phyloP scores from a whole-genome alignment of 2,113 vertebrate genomes.

The Macrotis lagotis region DNA sequence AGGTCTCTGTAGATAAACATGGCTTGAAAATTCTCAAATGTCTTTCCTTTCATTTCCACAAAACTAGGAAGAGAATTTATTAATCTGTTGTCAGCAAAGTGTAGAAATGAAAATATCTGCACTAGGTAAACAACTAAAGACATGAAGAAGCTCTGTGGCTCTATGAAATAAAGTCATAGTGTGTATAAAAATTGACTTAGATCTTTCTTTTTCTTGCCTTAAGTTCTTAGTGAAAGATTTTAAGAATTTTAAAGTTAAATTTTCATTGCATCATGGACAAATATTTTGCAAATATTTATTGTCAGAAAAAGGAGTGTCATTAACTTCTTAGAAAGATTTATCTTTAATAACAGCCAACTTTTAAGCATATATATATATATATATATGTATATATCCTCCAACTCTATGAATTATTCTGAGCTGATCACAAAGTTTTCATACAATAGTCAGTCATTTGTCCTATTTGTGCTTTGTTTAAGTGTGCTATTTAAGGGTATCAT shows the following conservation, averaged over 20 bases:
- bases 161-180: neutral
- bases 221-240: neutral
- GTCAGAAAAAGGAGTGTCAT: neutral
- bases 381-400: too few species aligned
- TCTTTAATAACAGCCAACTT: neutral
- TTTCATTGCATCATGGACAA: neutral
- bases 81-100: neutral
- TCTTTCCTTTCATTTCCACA: neutral
- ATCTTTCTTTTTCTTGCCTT: neutral
- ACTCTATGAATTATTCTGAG: neutral
- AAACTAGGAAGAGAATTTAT: neutral
- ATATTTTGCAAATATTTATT: neutral
- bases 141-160: neutral
- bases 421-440: neutral
- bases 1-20: neutral
- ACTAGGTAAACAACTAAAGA: rapidly evolving
- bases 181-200: neutral
- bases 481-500: neutral
- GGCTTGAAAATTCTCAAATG: neutral
- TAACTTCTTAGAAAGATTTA: neutral
- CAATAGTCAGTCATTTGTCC: neutral
- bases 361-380: neutral
- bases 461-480: neutral
- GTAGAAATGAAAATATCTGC: neutral
- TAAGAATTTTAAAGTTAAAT: neutral